Percentiles rank a stretch among this genome's conserved stretches.
Conservation (phyloP, 2,797 vertebrate species). For the Geotrypetes seraphini region DNA sequence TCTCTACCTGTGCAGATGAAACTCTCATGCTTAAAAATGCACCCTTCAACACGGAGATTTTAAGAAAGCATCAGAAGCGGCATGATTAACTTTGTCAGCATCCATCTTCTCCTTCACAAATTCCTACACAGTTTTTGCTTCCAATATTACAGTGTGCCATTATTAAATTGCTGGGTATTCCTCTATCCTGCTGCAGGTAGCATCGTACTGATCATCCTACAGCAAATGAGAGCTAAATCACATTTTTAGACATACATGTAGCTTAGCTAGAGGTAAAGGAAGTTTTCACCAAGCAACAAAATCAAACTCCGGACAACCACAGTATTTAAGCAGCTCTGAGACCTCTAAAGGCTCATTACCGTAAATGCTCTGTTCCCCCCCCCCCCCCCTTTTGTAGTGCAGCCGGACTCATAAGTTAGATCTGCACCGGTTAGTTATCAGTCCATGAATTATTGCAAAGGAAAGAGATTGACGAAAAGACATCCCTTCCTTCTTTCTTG, state of each 20-base stretch:
- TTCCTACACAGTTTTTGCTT: background rate
- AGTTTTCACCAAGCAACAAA: constrained; percentile 19
- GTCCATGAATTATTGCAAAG: constrained; percentile 2
- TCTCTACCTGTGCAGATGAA: no score
- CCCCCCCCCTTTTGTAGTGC: background rate
- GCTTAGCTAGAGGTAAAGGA: constrained; percentile 23
- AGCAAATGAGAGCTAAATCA: constrained; percentile 14
- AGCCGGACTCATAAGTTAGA: background rate
- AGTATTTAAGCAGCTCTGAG: constrained; percentile 18
- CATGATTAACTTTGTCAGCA: background rate
- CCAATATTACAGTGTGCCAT: constrained; percentile 2
- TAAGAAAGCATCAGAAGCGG: constrained; percentile 6
- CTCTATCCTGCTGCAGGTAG: constrained; percentile 12
- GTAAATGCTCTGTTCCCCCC: no score
- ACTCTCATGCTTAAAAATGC: no score
- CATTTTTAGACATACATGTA: constrained; percentile 27
- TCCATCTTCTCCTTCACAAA: background rate
- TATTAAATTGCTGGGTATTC: no score
- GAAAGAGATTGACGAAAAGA: background rate
- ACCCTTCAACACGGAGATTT: no score
- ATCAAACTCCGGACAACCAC: constrained; percentile 25
- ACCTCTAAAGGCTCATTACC: constrained; percentile 25
- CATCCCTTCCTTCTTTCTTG: no score
- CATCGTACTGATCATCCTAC: constrained; percentile 8
- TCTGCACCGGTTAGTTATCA: constrained; percentile 5